phyloP scores from a whole-genome alignment of 2,888 invertebrate species.

The Eupithecia tripunctaria region DNA sequence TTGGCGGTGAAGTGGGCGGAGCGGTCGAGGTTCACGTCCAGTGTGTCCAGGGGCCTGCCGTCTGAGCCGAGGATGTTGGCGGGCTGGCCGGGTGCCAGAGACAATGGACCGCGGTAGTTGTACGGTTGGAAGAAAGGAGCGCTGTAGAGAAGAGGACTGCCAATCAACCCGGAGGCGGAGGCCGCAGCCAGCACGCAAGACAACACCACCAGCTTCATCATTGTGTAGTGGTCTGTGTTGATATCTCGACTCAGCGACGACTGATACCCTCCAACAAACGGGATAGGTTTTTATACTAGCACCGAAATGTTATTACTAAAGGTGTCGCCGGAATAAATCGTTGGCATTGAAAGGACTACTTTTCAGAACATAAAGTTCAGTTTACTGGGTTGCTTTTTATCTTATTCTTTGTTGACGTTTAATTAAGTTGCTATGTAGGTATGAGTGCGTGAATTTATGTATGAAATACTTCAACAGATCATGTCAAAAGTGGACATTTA shows the following conservation, averaged over 20 bases:
- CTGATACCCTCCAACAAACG: conserved; percentile 62
- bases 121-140: conserved; percentile 39
- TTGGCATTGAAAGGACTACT: conserved; percentile 70
- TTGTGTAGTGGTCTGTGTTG: conserved; percentile 80
- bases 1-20: conserved; percentile 74
- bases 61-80: conserved; percentile 73
- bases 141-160: conserved; percentile 41
- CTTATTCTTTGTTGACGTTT: conserved; percentile 43
- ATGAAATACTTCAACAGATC: conserved; percentile 11
- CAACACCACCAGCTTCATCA: conserved; percentile 86
- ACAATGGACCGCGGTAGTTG: conserved; percentile 72
- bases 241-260: conserved; percentile 58
- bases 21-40: conserved; percentile 78
- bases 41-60: conserved; percentile 76
- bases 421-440: conserved; percentile 34
- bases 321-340: conserved; percentile 65
- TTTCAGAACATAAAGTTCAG: conserved; percentile 52
- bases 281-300: conserved; percentile 65
- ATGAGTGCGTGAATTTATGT: conserved; percentile 31
- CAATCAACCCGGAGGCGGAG: conserved; percentile 63
- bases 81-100: conserved; percentile 76
- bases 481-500: conserved; percentile 1
- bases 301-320: conserved; percentile 49
- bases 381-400: conserved; percentile 52
- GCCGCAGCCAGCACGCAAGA: conserved; percentile 85